Evolutionary conservation across 2,888 invertebrate genomes (phyloP).

Genomic region (Drosophila helvetica): DNA sequence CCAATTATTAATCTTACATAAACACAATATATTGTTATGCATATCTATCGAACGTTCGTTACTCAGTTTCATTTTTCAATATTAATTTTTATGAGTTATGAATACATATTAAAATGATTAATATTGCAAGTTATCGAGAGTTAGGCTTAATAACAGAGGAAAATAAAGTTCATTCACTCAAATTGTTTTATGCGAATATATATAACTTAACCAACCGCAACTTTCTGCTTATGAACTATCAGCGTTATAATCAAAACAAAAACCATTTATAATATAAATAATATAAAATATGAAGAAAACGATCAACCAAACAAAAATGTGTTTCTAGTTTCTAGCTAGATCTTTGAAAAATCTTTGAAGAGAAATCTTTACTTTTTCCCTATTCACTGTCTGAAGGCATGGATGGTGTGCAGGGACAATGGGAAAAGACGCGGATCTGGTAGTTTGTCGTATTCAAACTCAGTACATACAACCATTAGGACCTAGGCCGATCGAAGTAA

Average conservation of each 20-base stretch:
- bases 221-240: conserved; percentile 57
- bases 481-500: conserved; percentile 45
- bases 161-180: conserved; percentile 63
- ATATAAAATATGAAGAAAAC: conserved; percentile 38
- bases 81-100: conserved; percentile 40
- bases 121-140: conserved; percentile 67
- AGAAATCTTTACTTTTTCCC: conserved; percentile 22
- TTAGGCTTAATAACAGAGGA: conserved; percentile 63
- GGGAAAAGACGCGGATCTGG: conserved; percentile 16
- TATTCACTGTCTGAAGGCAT: background rate
- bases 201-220: conserved; percentile 51
- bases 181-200: conserved; percentile 66
- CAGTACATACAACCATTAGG: conserved; percentile 48
- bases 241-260: conserved; percentile 45
- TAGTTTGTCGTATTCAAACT: conserved; percentile 39
- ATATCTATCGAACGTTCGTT: conserved; percentile 63
- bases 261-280: conserved; percentile 36
- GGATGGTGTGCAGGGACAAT: conserved; percentile 5
- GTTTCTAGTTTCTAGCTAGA: conserved; percentile 58
- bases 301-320: conserved; percentile 43
- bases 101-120: background rate
- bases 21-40: conserved; percentile 47
- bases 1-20: conserved; percentile 50
- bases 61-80: conserved; percentile 56
- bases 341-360: conserved; percentile 45